phyloP scores from a whole-genome alignment of 2,797 vertebrate genomes.

The Oreortyx pictus region DNA sequence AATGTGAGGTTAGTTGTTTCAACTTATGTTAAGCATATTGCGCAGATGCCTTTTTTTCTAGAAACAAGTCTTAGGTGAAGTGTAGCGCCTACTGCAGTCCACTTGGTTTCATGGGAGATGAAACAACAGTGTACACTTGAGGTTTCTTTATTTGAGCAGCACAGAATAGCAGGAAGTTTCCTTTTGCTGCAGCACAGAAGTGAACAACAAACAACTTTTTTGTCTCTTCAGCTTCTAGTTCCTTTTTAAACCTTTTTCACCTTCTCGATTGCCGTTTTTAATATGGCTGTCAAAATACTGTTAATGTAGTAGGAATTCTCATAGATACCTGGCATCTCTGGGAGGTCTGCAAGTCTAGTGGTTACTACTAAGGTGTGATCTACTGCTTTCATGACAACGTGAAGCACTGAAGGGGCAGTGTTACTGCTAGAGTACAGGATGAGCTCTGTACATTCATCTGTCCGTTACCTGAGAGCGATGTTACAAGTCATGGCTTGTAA shows the following conservation, averaged over 20 bases:
- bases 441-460: neutral
- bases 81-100: neutral
- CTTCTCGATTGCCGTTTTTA: neutral
- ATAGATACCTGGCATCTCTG: fast-evolving
- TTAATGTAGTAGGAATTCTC: neutral
- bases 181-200: neutral
- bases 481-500: neutral
- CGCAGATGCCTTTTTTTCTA: neutral
- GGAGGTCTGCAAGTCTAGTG: neutral
- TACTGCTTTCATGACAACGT: neutral
- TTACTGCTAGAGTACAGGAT: neutral
- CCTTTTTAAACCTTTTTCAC: neutral
- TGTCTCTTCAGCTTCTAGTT: neutral
- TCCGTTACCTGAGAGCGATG: neutral
- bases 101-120: neutral
- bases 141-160: neutral
- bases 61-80: neutral
- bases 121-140: neutral
- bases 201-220: neutral
- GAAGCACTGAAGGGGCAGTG: neutral
- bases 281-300: neutral
- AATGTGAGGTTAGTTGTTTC: neutral
- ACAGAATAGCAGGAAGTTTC: neutral
- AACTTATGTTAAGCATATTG: neutral
- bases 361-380: neutral